These are phyloP conservation scores for Blastobasis adustella DNA, from an alignment of 2,888 invertebrate species.

Conservation along the genomic window DNA sequence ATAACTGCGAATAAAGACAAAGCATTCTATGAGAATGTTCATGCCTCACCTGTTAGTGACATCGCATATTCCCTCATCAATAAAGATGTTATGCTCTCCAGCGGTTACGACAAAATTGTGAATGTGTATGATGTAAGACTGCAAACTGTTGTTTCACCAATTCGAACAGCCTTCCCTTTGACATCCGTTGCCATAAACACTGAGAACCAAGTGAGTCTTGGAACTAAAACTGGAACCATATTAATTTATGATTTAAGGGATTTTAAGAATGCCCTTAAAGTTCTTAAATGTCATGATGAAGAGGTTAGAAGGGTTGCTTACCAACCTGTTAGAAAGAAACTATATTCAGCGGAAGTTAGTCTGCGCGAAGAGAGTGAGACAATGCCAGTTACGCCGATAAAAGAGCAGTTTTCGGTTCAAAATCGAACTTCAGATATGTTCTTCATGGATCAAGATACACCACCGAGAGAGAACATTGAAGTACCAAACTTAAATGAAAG, in stretches of 20 bases:
- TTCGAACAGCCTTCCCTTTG: slow-evolving; percentile 50
- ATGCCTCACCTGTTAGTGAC: slow-evolving; percentile 75
- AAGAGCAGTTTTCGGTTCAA: slow-evolving; percentile 31
- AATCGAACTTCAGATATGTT: slow-evolving; percentile 56
- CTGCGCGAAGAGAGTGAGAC: slow-evolving; percentile 51
- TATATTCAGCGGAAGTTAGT: slow-evolving; percentile 50
- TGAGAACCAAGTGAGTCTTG: slow-evolving; percentile 69
- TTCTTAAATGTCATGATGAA: slow-evolving; percentile 66
- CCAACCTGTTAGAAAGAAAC: slow-evolving; percentile 52
- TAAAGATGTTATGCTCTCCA: slow-evolving; percentile 69
- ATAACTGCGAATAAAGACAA: slow-evolving; percentile 63
- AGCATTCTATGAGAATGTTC: slow-evolving; percentile 63
- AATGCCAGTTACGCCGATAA: slow-evolving; percentile 31
- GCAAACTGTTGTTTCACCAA: slow-evolving; percentile 59
- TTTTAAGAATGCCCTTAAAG: slow-evolving; percentile 54
- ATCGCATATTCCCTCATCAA: slow-evolving; percentile 72
- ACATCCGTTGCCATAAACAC: slow-evolving; percentile 56
- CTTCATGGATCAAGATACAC: slow-evolving; percentile 48
- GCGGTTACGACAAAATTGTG: slow-evolving; percentile 73
- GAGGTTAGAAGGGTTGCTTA: slow-evolving; percentile 63
- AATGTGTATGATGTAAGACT: slow-evolving; percentile 72
- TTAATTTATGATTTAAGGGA: slow-evolving; percentile 73
- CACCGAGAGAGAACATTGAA: slow-evolving; percentile 38
- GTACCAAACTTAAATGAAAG: slow-evolving; percentile 32
- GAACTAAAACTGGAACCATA: slow-evolving; percentile 70